Conservation (phyloP, 2,888 invertebrate species). For the Chydorus sphaericus region DNA sequence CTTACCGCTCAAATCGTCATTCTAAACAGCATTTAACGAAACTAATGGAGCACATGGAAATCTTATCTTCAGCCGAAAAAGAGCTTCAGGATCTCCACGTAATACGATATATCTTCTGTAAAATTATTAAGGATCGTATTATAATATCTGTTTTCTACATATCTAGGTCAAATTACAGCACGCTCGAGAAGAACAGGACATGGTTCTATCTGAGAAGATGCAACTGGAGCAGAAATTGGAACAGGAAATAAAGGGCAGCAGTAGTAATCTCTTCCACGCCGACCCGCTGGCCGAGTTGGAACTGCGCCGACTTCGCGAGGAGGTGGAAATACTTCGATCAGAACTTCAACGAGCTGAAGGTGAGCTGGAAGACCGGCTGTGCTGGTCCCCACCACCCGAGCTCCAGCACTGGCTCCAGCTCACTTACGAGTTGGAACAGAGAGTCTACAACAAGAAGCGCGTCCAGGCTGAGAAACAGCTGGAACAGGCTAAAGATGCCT, state of each 20-base stretch:
- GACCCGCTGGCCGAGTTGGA: constrained; percentile 1
- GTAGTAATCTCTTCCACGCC: constrained; percentile 54
- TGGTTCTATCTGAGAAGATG: constrained; percentile 42
- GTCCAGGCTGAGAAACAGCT: constrained; percentile 66
- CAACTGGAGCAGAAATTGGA: constrained; percentile 58
- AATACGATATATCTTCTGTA: neutral
- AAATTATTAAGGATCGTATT: constrained; percentile 3
- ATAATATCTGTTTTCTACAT: constrained; percentile 32
- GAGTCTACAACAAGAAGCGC: constrained; percentile 70
- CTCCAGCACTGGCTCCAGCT: constrained; percentile 90
- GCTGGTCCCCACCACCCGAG: constrained; percentile 75
- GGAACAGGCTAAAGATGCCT: constrained; percentile 76
- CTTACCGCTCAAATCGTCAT: constrained; percentile 74
- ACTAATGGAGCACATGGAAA: constrained; percentile 90
- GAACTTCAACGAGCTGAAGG: constrained; percentile 77
- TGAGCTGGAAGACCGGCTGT: constrained; percentile 64
- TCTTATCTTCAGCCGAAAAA: constrained; percentile 74
- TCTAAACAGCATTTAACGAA: constrained; percentile 71
- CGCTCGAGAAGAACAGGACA: constrained; percentile 18
- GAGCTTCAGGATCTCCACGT: constrained; percentile 69
- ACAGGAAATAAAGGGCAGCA: constrained; percentile 33
- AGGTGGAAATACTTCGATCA: constrained; percentile 49
- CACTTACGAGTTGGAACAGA: constrained; percentile 89
- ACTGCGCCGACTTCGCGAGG: neutral
- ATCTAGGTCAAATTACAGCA: constrained; percentile 20